phyloP scores from a whole-genome alignment of 2,888 invertebrate species.

The Spisula subtruncata region DNA sequence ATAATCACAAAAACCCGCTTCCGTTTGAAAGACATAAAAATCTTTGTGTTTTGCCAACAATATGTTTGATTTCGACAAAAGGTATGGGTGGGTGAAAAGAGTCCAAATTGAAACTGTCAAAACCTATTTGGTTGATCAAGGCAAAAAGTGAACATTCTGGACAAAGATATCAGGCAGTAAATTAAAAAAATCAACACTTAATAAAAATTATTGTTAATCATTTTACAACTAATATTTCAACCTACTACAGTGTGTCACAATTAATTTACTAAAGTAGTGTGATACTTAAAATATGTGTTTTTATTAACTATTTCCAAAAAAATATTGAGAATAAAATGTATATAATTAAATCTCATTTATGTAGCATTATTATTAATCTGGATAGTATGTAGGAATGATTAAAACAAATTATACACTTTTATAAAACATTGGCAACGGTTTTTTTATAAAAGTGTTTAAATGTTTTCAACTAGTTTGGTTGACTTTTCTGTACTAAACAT shows the following conservation, averaged over 20 bases:
- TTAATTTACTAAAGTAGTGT: neutral
- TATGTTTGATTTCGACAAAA: constrained; percentile 50
- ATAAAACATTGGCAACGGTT: no score
- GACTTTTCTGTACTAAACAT: no score
- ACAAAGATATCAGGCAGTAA: neutral
- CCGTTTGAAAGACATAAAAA: constrained; percentile 29
- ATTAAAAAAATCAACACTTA: constrained; percentile 12
- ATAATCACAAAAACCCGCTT: constrained; percentile 17
- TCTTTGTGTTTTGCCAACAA: constrained; percentile 24
- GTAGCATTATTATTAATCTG: no score
- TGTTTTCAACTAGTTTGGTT: no score
- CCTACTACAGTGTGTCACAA: neutral
- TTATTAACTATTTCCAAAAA: neutral
- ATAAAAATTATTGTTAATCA: neutral
- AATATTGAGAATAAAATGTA: neutral
- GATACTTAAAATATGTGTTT: constrained; percentile 1
- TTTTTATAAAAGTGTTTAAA: no score
- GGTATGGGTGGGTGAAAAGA: constrained; percentile 3
- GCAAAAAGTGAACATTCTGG: neutral
- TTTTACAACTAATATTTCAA: neutral
- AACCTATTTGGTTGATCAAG: constrained; percentile 36
- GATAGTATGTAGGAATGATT: no score
- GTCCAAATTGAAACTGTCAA: constrained; percentile 47
- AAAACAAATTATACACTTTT: no score
- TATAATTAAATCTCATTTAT: neutral